Evolutionary conservation across 2,797 vertebrate species (phyloP), one percentile per base, ranked within the genome.

Genomic region (Aeoliscus strigatus): DNA sequence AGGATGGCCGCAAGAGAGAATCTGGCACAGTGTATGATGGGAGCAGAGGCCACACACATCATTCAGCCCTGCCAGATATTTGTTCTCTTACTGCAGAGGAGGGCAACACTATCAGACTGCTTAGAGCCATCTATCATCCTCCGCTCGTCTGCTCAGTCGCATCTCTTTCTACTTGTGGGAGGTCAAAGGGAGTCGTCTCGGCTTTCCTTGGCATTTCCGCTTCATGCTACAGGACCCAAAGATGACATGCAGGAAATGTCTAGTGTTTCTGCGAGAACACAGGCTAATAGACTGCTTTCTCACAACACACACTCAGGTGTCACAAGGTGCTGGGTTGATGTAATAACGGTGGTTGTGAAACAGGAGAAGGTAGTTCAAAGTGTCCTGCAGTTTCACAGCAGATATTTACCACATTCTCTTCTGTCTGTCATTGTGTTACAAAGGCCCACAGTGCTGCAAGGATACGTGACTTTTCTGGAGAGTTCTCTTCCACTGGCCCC

Each of bases 121-220:
- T 75, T 35, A 47, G 53, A 73, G 54, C 58, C 49, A 59, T 80
- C 73, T 51, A 49, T 82, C 82, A 75, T 53, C 41, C 51, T 63
- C 60, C 39, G 38, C 58, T 68, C 57, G 27, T 56, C 62, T 48
- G 8, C 66, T 39, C 46, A 17, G 41, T 23, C 47, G 34, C 54
- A 15, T 76, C 67, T 73, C 77, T 80, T 82, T 76, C 56, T 67
- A 79, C 70, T 71, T 81, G 61, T 66, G 64, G 61, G 77, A 77
- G 76, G 80, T 82, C 75, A 82, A 66, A 77, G 53, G n/a, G 59
- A 79, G 72, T 29, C 55, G 34, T 75, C 70, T 65, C 58, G 16
- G 46, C 51, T 75, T 65, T 82, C 60, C 50, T 49, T 79, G 78
- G 72, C 80, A 72, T 86, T 81, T 79, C 64, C 45, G 49, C 70